Evolutionary conservation across 2,113 vertebrate species (phyloP).

Genomic region (Thinocorus orbignyianus): DNA sequence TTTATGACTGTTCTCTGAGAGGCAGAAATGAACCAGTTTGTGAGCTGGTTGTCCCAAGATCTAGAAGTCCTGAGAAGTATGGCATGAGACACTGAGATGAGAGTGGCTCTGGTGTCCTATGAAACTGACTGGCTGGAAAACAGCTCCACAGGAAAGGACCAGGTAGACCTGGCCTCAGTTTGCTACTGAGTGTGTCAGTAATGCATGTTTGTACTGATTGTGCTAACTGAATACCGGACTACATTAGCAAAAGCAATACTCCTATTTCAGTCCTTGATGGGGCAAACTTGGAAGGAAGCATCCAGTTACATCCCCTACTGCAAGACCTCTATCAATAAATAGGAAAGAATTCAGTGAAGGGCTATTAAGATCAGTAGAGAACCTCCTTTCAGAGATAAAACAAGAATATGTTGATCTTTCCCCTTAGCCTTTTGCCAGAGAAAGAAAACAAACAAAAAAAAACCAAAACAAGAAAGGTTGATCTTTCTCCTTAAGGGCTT

Average conservation of each 20-base stretch:
- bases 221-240: neutral
- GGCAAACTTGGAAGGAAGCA: neutral
- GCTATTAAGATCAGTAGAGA: neutral
- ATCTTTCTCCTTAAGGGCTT: neutral
- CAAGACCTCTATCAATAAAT: neutral
- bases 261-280: neutral
- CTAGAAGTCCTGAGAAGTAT: neutral
- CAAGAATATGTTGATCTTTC: neutral
- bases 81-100: neutral
- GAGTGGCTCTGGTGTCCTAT: neutral
- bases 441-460: neutral
- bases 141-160: neutral
- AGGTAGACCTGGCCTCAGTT: neutral
- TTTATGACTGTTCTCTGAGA: neutral
- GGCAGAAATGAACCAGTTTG: neutral
- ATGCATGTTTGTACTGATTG: neutral
- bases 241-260: neutral
- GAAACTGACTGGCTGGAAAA: neutral
- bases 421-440: neutral
- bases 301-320: neutral
- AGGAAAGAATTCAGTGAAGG: neutral
- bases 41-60: neutral
- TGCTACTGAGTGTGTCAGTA: neutral
- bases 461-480: neutral
- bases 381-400: neutral